Evolutionary conservation across 2,888 invertebrate genomes (phyloP).

Genomic region (Rambutsinella grinnellia): DNA sequence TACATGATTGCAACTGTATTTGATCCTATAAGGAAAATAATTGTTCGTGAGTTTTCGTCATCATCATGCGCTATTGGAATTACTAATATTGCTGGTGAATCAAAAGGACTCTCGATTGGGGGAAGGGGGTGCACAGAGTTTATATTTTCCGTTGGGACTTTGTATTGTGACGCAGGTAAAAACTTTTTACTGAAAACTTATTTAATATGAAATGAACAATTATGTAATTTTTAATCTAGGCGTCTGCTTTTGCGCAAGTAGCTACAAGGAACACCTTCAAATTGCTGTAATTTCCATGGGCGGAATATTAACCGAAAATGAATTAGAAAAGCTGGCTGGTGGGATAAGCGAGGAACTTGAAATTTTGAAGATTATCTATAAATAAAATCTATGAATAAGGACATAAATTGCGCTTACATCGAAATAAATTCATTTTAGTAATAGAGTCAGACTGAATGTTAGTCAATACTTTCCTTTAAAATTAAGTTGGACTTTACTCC

Average conservation of each 20-base stretch:
- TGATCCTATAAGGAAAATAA: neutral
- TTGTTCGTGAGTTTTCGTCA: neutral
- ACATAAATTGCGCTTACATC: too few relatives aligned
- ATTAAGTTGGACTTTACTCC: too few relatives aligned
- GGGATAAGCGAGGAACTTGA: neutral
- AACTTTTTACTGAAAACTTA: too few relatives aligned
- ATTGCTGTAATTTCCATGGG: neutral
- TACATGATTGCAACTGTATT: neutral
- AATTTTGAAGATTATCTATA: neutral
- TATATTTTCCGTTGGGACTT: neutral
- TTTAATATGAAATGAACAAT: too few relatives aligned
- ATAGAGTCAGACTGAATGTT: too few relatives aligned
- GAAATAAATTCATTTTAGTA: too few relatives aligned
- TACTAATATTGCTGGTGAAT: constrained; percentile 3
- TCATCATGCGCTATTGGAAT: neutral
- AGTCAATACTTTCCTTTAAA: too few relatives aligned
- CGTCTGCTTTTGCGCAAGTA: neutral
- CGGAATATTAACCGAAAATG: neutral
- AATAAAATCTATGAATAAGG: too few relatives aligned
- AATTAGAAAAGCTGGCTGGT: neutral
- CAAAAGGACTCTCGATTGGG: neutral
- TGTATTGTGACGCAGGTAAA: neutral
- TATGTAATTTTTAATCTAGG: too few relatives aligned
- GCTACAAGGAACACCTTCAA: neutral
- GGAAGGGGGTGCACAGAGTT: neutral